Evolutionary conservation across 1,140 invertebrate species (phyloP).

Genomic region (Nasonia giraulti): DNA sequence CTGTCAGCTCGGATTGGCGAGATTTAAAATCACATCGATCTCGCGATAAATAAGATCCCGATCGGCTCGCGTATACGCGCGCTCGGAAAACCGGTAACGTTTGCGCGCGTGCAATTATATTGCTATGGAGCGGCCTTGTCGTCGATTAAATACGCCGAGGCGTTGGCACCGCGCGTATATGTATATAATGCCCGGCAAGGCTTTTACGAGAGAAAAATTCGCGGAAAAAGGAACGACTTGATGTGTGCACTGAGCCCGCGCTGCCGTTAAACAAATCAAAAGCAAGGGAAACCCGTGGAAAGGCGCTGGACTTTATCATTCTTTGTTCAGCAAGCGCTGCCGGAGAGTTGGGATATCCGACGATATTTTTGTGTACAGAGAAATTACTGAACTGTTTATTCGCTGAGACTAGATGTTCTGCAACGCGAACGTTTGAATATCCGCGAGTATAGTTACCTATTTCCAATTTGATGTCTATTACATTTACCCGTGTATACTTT

Average conservation of each 20-base stretch:
- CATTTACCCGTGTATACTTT: background rate
- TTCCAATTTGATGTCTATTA: conserved; percentile 18
- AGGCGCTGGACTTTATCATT: conserved; percentile 14
- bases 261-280: conserved; percentile 11
- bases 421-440: background rate
- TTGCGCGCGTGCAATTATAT: conserved; percentile 24
- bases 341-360: background rate
- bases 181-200: background rate
- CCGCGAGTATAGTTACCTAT: background rate
- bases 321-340: background rate
- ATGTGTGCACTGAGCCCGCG: too few species aligned
- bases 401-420: background rate
- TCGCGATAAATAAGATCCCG: conserved; percentile 30
- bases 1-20: background rate
- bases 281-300: background rate
- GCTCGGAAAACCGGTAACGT: conserved; percentile 34
- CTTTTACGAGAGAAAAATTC: background rate
- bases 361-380: background rate
- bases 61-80: background rate
- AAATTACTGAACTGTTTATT: conserved; percentile 10
- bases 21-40: conserved; percentile 27
- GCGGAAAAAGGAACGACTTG: background rate
- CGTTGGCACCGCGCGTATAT: background rate
- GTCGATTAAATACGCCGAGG: conserved; percentile 30
- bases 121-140: background rate